These are phyloP conservation scores for Hydra vulgaris DNA, from an alignment of 30 jellyfish, hydroid and myxozoan genomes.

Conservation along the genomic window DNA sequence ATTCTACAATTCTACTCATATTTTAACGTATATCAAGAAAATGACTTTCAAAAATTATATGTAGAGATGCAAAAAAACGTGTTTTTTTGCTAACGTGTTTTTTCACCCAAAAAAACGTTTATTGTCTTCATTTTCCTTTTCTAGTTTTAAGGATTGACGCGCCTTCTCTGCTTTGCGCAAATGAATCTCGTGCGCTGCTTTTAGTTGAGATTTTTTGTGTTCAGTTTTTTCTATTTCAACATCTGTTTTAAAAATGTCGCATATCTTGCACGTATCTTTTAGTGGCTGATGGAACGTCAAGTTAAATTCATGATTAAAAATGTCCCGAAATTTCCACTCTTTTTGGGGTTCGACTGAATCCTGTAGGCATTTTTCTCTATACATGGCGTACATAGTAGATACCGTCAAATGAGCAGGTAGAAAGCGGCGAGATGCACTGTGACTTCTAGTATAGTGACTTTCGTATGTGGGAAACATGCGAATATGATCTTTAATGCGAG, in stretches of 20 bases:
- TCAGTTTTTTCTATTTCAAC: neutral
- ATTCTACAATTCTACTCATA: too few relatives aligned
- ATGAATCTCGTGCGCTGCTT: neutral
- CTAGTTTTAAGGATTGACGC: too few relatives aligned
- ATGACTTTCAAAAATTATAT: too few relatives aligned
- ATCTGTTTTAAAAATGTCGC: neutral
- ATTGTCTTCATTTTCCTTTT: too few relatives aligned
- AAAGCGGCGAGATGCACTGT: neutral
- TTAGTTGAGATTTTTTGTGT: neutral
- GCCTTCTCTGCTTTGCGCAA: neutral
- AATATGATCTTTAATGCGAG: neutral
- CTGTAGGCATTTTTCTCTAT: neutral
- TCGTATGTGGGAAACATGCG: neutral
- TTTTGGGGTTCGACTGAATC: neutral
- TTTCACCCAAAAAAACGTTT: too few relatives aligned
- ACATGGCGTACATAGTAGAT: neutral
- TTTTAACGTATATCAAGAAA: too few relatives aligned
- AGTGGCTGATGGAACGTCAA: neutral
- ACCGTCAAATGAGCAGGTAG: neutral
- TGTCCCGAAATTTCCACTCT: neutral
- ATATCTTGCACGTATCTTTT: neutral
- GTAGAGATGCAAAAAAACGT: too few relatives aligned
- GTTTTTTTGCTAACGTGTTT: too few relatives aligned
- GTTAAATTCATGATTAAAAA: neutral
- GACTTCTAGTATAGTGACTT: neutral